These are phyloP conservation scores for Hipparchia sbordonii DNA, from an alignment of 2,888 invertebrate genomes.

Conservation along the genomic window DNA sequence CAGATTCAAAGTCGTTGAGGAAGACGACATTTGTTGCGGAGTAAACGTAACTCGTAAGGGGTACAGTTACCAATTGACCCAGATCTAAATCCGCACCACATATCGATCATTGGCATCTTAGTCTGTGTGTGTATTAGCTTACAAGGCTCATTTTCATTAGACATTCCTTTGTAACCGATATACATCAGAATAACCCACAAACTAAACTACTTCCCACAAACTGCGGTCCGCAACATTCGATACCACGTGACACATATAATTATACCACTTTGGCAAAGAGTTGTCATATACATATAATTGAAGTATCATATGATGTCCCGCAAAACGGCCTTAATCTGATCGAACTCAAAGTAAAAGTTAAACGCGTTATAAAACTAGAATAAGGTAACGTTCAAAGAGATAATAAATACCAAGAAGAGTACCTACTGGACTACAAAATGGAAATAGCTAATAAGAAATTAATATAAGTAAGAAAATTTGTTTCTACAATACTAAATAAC, in stretches of 20 bases:
- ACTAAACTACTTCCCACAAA: constrained; percentile 16
- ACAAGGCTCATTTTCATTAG: constrained; percentile 11
- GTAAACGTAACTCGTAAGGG: not conserved
- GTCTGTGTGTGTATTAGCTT: constrained; percentile 11
- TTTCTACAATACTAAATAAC: too few species aligned
- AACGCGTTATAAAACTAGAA: too few species aligned
- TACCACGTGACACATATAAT: constrained; percentile 2
- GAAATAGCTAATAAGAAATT: too few species aligned
- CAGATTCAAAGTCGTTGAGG: too few species aligned
- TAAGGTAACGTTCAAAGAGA: too few species aligned
- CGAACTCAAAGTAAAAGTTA: too few species aligned
- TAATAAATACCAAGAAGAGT: too few species aligned
- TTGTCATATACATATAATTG: not conserved
- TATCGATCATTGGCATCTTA: constrained; percentile 9
- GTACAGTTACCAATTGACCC: constrained; percentile 17
- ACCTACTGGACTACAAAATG: too few species aligned
- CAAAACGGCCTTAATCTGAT: too few species aligned
- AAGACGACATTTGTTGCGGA: not conserved
- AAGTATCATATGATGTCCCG: not conserved
- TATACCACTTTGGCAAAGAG: not conserved
- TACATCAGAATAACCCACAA: not conserved
- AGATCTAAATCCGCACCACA: constrained; percentile 15
- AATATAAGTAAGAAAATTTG: too few species aligned
- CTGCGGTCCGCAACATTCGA: constrained; percentile 8
- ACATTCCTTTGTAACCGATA: constrained; percentile 14